Conservation (phyloP, 1,140 invertebrate genomes). For the Parapsyche elsis region DNA sequence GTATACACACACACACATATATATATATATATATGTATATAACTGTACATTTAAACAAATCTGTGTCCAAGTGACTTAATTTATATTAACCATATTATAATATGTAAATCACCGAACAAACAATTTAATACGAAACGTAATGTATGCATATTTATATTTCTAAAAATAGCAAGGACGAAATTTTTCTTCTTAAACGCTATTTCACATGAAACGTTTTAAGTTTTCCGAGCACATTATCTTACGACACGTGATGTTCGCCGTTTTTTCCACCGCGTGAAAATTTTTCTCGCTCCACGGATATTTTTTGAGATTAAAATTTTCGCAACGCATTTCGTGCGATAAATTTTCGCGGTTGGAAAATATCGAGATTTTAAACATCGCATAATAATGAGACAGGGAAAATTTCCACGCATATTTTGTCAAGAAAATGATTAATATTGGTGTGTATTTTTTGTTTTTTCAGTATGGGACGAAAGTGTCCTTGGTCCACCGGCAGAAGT, state of each 20-base stretch:
- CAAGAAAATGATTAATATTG: too few species aligned
- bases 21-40: too few species aligned
- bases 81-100: too few species aligned
- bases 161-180: background rate
- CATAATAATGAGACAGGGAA: too few species aligned
- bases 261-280: background rate
- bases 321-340: background rate
- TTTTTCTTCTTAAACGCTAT: background rate
- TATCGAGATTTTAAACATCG: background rate
- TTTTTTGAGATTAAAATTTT: slow-evolving; percentile 2
- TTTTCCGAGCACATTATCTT: slow-evolving; percentile 6
- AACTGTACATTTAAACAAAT: too few species aligned
- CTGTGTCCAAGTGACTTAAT: too few species aligned
- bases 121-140: too few species aligned
- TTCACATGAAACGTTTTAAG: background rate
- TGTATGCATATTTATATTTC: too few species aligned
- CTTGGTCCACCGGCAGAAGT: slow-evolving; percentile 54
- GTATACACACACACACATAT: too few species aligned
- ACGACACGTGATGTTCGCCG: background rate
- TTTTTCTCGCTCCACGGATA: background rate
- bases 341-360: background rate
- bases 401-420: too few species aligned
- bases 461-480: slow-evolving; percentile 55
- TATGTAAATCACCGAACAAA: too few species aligned
- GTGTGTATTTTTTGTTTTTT: slow-evolving; percentile 40